Conservation (phyloP, 1,140 invertebrate genomes). For the Drosophila sechellia region DNA sequence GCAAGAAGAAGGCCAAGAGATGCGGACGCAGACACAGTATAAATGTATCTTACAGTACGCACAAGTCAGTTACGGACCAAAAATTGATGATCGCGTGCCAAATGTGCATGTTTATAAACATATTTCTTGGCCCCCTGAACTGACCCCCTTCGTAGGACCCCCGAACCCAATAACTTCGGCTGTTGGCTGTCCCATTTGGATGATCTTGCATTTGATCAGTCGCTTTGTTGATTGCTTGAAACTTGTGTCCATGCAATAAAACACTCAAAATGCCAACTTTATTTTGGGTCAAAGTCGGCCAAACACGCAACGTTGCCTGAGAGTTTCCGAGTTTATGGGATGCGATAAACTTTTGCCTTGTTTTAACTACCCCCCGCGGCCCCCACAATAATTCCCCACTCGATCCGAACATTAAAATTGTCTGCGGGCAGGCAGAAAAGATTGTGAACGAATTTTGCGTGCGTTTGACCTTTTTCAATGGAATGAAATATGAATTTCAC, state of each 20-base stretch:
- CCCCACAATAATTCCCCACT: background rate
- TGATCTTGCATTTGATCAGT: slow-evolving; percentile 82
- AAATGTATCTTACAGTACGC: slow-evolving; percentile 71
- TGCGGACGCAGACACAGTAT: slow-evolving; percentile 50
- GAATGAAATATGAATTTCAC: slow-evolving; percentile 48
- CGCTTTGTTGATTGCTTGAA: slow-evolving; percentile 81
- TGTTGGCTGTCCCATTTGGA: slow-evolving; percentile 67
- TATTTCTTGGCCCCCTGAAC: slow-evolving; percentile 60
- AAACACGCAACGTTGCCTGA: slow-evolving; percentile 80
- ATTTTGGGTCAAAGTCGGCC: slow-evolving; percentile 78
- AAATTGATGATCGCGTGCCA: slow-evolving; percentile 81
- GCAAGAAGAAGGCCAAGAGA: slow-evolving; percentile 36
- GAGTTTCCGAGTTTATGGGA: slow-evolving; percentile 32
- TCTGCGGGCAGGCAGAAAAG: slow-evolving; percentile 31
- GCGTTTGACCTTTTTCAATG: slow-evolving; percentile 71
- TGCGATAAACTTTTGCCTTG: slow-evolving; percentile 70
- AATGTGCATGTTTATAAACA: slow-evolving; percentile 82
- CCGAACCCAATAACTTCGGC: slow-evolving; percentile 25
- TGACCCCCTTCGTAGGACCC: slow-evolving; percentile 2
- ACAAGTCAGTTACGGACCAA: slow-evolving; percentile 54
- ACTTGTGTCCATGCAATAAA: slow-evolving; percentile 82
- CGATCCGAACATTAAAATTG: slow-evolving; percentile 22
- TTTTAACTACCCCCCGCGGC: slow-evolving; percentile 10
- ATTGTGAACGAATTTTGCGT: slow-evolving; percentile 71
- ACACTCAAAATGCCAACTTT: slow-evolving; percentile 82